Conservation (phyloP, 2,888 invertebrate genomes). For the Machimus atricapillus region DNA sequence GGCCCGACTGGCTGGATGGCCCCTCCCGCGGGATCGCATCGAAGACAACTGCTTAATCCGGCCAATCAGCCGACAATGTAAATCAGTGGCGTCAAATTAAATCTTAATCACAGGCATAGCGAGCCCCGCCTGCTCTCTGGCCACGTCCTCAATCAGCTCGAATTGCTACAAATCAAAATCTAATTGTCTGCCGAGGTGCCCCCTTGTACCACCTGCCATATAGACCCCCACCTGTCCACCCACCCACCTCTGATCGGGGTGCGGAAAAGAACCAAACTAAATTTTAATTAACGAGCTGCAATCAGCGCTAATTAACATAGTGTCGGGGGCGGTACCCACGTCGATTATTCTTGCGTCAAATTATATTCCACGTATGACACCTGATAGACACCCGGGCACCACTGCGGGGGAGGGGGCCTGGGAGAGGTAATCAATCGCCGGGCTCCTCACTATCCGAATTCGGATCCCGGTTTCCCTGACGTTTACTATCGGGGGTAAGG, state of each 20-base stretch:
- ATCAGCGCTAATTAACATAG: slow-evolving; percentile 45
- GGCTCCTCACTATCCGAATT: background rate
- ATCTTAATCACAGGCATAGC: slow-evolving; percentile 15
- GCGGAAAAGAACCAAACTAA: slow-evolving; percentile 39
- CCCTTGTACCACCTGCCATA: background rate
- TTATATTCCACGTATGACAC: slow-evolving; percentile 31
- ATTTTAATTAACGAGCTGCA: slow-evolving; percentile 45
- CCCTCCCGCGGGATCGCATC: background rate
- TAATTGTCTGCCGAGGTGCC: slow-evolving; percentile 40
- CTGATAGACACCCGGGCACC: background rate
- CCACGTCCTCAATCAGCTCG: slow-evolving; percentile 42
- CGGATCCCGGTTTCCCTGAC: background rate
- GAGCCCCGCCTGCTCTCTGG: background rate
- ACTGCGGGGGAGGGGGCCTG: background rate
- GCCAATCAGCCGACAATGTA: slow-evolving; percentile 1
- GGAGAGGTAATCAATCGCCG: background rate
- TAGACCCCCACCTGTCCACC: background rate
- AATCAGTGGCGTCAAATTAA: slow-evolving; percentile 30
- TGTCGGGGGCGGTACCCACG: background rate
- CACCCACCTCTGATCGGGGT: background rate
- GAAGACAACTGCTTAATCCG: background rate
- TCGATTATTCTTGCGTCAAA: slow-evolving; percentile 27
- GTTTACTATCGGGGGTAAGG: background rate
- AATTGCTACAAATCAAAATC: slow-evolving; percentile 44
- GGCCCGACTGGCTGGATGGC: background rate